Evolutionary conservation across 2,113 vertebrate genomes (phyloP), one percentile per base, ranked within the genome.

Genomic region (Odobenus rosmarus): DNA sequence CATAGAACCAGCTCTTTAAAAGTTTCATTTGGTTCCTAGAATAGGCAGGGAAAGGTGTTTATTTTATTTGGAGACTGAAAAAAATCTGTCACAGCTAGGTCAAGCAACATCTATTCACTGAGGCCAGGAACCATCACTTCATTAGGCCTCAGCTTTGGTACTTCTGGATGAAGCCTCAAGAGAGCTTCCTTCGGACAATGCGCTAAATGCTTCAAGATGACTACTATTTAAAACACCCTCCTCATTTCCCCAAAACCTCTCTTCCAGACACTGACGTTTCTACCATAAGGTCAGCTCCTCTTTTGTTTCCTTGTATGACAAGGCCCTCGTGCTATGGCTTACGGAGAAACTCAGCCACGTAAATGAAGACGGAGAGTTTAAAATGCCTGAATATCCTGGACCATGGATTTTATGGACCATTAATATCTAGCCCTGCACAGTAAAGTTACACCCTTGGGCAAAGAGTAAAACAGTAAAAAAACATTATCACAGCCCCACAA

Each of bases 1-100:
- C 16, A 95, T 33, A n/a, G 7, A 93, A 82, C 3, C 28, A 87
- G 14, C 7, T 69, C 80, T 90, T 86, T 76, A 64, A 46, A 51
- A 88, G 42, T 86, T 92, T 64, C 72, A n/a, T 64, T 57, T 88
- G 86, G 28, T 69, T 88, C 55, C 76, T 88, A 62, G 71, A 86
- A 71, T 24, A 77, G 28, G 33, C 74, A 96, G 26, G 51, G 6
- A 69, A 85, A 74, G 76, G 28, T 55, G 16, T 16, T 93, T 88
- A 64, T 57, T 80, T 82, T 83, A 72, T 28, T 39, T 81, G 28
- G 81, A 61, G 19, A 96, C 55, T 62, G 9, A 74, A 88, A 85
- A 88, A 81, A 18, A 26, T 13, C 61, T 23, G 24, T 42, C 53
- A 24, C 53, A 24, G 9, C 18, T 67, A 92, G 51, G 36, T 39